Evolutionary conservation across 1,140 invertebrate genomes (phyloP).

Genomic region (Meloidogyne floridensis): DNA sequence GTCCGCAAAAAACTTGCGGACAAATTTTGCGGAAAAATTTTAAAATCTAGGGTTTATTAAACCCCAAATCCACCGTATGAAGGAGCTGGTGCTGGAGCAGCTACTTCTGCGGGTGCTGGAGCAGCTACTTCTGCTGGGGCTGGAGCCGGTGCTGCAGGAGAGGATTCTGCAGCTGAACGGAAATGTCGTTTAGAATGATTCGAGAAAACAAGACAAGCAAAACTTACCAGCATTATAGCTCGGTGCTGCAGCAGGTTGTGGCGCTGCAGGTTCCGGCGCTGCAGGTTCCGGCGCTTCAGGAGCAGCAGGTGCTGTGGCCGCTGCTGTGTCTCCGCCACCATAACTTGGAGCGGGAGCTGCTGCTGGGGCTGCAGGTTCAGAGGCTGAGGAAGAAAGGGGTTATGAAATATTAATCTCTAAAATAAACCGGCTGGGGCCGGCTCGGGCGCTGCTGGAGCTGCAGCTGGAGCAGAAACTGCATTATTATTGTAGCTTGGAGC

Average conservation of each 20-base stretch:
- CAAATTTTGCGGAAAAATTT: no score
- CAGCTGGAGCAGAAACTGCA: not conserved
- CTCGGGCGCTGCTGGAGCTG: slow-evolving; percentile 18
- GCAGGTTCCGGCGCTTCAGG: slow-evolving; percentile 35
- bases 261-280: slow-evolving; percentile 20
- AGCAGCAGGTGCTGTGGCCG: slow-evolving; percentile 24
- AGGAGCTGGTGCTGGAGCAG: not conserved
- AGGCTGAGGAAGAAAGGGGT: slow-evolving; percentile 26
- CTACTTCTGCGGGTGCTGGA: slow-evolving; percentile 26
- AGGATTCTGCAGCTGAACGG: not conserved
- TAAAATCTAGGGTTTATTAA: no score
- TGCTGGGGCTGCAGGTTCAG: slow-evolving; percentile 34
- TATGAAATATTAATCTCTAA: slow-evolving; percentile 23
- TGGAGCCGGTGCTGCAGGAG: not conserved
- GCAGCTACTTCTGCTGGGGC: slow-evolving; percentile 12
- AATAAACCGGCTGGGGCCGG: slow-evolving; percentile 33
- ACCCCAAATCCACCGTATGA: not conserved
- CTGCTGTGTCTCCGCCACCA: slow-evolving; percentile 13
- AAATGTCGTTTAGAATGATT: not conserved
- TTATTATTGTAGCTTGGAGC: not conserved
- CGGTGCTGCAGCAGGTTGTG: slow-evolving; percentile 30
- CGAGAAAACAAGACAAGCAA: not conserved
- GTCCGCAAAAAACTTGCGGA: no score
- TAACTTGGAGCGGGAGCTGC: slow-evolving; percentile 40
- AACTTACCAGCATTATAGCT: slow-evolving; percentile 21